These are phyloP conservation scores for Tipula unca DNA, from an alignment of 2,888 invertebrate genomes.

Conservation along the genomic window DNA sequence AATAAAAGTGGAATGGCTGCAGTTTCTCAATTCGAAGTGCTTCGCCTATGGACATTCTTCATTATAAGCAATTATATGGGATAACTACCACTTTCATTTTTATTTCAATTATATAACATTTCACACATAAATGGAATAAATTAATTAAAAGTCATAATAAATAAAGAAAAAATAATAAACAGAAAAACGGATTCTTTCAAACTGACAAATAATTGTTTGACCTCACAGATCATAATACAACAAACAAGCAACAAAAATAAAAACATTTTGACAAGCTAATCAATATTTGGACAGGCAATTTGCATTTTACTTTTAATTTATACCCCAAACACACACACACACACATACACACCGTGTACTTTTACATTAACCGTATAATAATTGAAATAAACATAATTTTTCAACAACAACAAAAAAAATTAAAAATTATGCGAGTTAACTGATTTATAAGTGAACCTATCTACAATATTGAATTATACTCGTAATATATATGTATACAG, in stretches of 20 bases:
- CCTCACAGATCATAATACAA: neutral
- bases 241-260: neutral
- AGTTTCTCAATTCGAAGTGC: no score
- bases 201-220: conserved; percentile 8
- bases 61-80: no score
- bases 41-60: no score
- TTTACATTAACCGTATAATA: neutral
- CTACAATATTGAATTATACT: neutral
- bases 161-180: neutral
- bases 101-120: no score
- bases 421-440: neutral
- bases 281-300: neutral
- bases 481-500: neutral
- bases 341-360: neutral
- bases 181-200: neutral
- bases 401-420: neutral
- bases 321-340: neutral
- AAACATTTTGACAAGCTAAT: neutral
- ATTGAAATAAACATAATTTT: neutral
- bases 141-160: neutral
- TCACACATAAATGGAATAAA: no score
- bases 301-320: neutral
- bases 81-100: no score
- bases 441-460: neutral
- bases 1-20: no score